Evolutionary conservation across 1,140 invertebrate species (phyloP), one percentile per base, ranked within the genome.

Genomic region (Dinothrombium tinctorium): DNA sequence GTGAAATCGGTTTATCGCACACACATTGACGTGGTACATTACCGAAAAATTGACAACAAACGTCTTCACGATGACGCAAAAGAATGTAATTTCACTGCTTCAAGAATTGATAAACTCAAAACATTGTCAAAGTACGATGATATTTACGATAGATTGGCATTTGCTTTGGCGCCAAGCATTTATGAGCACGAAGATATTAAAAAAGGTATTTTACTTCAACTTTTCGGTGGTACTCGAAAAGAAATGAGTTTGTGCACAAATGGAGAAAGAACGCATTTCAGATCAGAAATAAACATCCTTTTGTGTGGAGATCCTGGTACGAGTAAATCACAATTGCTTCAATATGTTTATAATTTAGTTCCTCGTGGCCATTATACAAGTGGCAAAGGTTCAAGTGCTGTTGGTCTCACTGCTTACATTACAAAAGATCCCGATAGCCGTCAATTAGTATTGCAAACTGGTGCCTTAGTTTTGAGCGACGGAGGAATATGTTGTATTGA

Each of bases 401-500:
- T 98, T 1, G 94, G 94, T 53, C 65, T 99, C 37, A 98, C 92
- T 11, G 94, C 94, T n/a, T 98, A 92, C 57, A 75, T 99, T 26
- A 92, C 86, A 24, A 90, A 87, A 61, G 94, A 99, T 63, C 82
- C 89, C 0, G 92, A 99, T 59, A 94, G 87, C 0, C 64, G 74
- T 12, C 89, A 96, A 58, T 61, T 94, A 15, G 81, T 92, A 17
- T 58, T 96, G 35, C 89, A 96, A 67, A 94, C 87, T 2, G 92
- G 92, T 14, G 89, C 94, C 2, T 60, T 99, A 36, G 92, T 98
- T 0, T 59, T 98, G 31, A 86, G 87, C 38, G 94, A 99, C 58
- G 98, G 96, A 59, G 94, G 94, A 26, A 81, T 99, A 41, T 99
- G 94, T 59, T 98, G 92, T 53, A 98, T 99, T 53, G 94, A 98